Evolutionary conservation across 2,797 vertebrate species (phyloP).

Genomic region (Cossypha caffra): DNA sequence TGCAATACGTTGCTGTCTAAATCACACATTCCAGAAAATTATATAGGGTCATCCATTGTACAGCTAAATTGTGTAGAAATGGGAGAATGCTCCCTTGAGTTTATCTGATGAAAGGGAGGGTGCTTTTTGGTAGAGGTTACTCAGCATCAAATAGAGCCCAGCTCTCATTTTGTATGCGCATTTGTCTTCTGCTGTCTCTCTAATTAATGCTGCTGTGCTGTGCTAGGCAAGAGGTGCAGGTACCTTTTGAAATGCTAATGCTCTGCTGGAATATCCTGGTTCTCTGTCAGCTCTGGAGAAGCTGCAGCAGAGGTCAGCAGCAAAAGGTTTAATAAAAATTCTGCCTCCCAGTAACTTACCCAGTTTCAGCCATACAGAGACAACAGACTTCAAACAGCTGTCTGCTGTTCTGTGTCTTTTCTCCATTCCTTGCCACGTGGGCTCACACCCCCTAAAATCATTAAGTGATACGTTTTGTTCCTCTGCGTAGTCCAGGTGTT

Average conservation of each 20-base stretch:
- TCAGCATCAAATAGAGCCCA: background rate
- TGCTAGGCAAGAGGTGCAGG: background rate
- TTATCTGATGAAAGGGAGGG: background rate
- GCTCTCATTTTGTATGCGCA: background rate
- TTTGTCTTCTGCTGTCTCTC: constrained; percentile 16
- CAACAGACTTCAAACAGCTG: background rate
- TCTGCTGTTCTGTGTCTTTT: background rate
- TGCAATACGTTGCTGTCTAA: background rate
- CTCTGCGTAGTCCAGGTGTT: background rate
- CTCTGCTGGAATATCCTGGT: background rate
- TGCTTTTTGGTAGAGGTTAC: background rate
- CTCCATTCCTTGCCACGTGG: background rate
- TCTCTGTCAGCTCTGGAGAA: background rate
- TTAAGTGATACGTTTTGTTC: background rate
- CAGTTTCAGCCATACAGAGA: background rate
- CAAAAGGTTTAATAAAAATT: background rate
- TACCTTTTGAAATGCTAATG: constrained; percentile 49
- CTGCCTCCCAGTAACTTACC: background rate
- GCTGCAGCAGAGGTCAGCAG: constrained; percentile 1
- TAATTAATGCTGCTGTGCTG: constrained; percentile 16
- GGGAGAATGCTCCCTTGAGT: background rate
- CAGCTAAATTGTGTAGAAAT: background rate
- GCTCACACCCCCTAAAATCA: background rate
- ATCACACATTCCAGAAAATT: background rate
- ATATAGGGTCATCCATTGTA: background rate